Base-by-base conservation (phyloP, 2,797 vertebrate species). In the Poliocrania exsul region DNA sequence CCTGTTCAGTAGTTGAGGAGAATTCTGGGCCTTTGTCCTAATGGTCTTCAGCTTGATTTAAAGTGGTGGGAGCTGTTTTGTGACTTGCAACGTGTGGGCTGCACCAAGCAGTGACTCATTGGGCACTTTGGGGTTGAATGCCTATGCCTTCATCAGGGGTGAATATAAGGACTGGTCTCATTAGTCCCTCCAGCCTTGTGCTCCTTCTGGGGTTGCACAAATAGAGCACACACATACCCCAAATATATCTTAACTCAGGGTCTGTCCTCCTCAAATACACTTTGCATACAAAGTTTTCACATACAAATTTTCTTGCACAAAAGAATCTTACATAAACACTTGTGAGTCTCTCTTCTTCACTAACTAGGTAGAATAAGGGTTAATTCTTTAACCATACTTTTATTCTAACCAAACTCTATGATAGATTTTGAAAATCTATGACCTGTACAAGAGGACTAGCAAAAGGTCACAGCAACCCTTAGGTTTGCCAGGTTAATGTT, bases 21-120 rank as follows among this genome's bases (percentile, higher is more conserved):
- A 67, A 14, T 60, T 70, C n/a, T 57, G 29, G 18, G 28, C 24
- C 33, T 91, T 86, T 82, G 31, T 82, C 44, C 40, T 80, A 16
- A 69, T 7, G 11, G 19, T 56, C 31, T 80, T 85, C 71, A 73
- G 40, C 15, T 60, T 72, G 21, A 72, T 96, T 88, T 47, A 62
- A 57, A 42, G 35, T 60, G 61, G 16, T 61, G 47, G 33, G 60
- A 84, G 16, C 11, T 66, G 25, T 62, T 94, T 40, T 25, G 46
- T 62, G 51, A 29, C 31, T 79, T 65, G 5, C 20, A 65, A 28
- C 0, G 0, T 0, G 0, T 67, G 47, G 12, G 24, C 86, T 29
- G 88, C 16, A 58, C 26, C 70, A 65, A 69, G 33, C 35, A 60
- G 49, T 2, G 9, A 13, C 37, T 79, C 86, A 73, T 50, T 40